Evolutionary conservation across 1,140 invertebrate species (phyloP).

Genomic region (Holcopasites calliopsidis): DNA sequence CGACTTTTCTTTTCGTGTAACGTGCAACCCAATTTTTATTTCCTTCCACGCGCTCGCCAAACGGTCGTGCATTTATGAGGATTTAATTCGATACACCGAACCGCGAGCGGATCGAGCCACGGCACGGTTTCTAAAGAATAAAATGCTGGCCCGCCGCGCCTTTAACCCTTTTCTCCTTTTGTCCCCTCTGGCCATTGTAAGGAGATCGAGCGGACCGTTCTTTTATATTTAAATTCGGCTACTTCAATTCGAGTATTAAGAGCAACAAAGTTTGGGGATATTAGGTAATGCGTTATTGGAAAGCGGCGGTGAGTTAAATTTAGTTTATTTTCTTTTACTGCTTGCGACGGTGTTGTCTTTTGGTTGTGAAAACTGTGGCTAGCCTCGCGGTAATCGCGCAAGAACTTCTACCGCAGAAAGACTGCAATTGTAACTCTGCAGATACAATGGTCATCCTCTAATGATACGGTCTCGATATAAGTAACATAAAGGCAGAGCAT

Average conservation of each 20-base stretch:
- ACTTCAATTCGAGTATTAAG: not conserved
- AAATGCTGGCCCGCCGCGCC: not conserved
- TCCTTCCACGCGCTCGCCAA: slow-evolving; percentile 8
- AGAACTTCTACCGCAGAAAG: no score
- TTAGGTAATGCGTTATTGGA: not conserved
- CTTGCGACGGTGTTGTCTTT: no score
- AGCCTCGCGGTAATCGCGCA: no score
- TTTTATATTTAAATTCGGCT: slow-evolving; percentile 19
- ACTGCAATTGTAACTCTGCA: no score
- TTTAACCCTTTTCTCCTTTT: slow-evolving; percentile 6
- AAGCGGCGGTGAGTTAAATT: not conserved
- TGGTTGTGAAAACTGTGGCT: no score
- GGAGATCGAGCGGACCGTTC: not conserved
- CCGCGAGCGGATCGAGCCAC: not conserved
- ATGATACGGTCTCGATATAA: no score
- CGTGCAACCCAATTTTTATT: not conserved
- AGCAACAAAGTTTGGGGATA: not conserved
- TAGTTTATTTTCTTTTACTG: not conserved
- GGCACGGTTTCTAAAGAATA: not conserved
- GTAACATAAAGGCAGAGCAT: no score
- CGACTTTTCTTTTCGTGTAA: no score
- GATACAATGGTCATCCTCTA: no score
- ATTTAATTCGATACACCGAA: slow-evolving; percentile 31
- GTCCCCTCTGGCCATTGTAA: slow-evolving; percentile 4
- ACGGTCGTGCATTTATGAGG: slow-evolving; percentile 1